Evolutionary conservation across 2,797 vertebrate genomes (phyloP).

Genomic region (Semaprochilodus insignis): DNA sequence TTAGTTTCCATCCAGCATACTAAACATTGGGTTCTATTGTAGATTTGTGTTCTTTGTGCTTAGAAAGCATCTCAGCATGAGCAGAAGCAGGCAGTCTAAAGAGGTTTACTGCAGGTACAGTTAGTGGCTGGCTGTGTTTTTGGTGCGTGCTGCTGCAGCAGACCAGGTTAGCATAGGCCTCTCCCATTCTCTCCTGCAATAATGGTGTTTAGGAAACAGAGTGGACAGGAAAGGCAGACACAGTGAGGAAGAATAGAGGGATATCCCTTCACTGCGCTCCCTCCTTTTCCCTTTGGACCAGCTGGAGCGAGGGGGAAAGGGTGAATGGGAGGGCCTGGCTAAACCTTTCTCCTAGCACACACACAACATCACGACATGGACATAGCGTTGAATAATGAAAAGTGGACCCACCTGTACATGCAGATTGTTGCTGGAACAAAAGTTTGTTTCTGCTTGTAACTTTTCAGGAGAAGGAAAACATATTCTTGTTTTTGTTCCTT

Average conservation of each 20-base stretch:
- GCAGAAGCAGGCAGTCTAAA: not conserved
- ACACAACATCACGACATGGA: not conserved
- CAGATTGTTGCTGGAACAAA: not conserved
- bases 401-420: not conserved
- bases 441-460: too few species aligned
- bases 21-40: not conserved
- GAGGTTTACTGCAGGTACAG: slow-evolving; percentile 11
- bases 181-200: slow-evolving; percentile 67
- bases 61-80: slow-evolving; percentile 14
- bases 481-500: too few species aligned
- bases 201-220: slow-evolving; percentile 81
- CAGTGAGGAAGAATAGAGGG: slow-evolving; percentile 82
- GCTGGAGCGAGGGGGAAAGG: slow-evolving; percentile 65
- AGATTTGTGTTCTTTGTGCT: not conserved
- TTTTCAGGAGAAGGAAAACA: too few species aligned
- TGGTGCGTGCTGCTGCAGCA: slow-evolving; percentile 30
- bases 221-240: slow-evolving; percentile 83
- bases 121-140: not conserved
- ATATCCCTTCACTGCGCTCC: slow-evolving; percentile 83
- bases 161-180: slow-evolving; percentile 58
- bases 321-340: slow-evolving; percentile 51
- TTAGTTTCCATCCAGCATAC: too few species aligned
- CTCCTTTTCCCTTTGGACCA: slow-evolving; percentile 81
- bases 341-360: slow-evolving; percentile 6
- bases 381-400: not conserved